Evolutionary conservation across 1,140 invertebrate species (phyloP).

Genomic region (Phthorimaea operculella): DNA sequence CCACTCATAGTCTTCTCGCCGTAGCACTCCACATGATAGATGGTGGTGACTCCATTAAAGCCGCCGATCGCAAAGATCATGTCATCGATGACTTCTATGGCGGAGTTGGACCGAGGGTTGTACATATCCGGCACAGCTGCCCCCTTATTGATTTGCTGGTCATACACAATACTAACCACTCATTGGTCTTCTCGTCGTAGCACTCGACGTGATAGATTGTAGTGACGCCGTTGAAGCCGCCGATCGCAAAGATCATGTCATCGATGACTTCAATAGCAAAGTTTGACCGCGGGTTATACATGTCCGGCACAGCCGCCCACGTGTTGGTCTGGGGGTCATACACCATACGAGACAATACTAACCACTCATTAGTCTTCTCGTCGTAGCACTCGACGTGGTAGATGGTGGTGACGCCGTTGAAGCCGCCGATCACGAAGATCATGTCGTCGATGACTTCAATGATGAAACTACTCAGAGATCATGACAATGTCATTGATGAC

Average conservation of each 20-base stretch:
- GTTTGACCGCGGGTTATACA: slow-evolving; percentile 85
- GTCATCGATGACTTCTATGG: too few relatives aligned
- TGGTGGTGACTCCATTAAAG: too few relatives aligned
- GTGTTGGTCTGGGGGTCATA: slow-evolving; percentile 79
- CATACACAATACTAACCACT: slow-evolving; percentile 76
- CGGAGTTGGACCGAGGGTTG: too few relatives aligned
- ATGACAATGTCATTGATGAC: too few relatives aligned
- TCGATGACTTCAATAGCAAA: too few relatives aligned
- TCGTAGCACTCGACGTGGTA: slow-evolving; percentile 93
- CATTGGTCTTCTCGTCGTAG: slow-evolving; percentile 85
- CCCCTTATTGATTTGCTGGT: too few relatives aligned
- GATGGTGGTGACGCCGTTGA: slow-evolving; percentile 84
- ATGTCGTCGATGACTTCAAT: slow-evolving; percentile 82
- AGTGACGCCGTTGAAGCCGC: slow-evolving; percentile 81
- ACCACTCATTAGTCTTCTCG: slow-evolving; percentile 39
- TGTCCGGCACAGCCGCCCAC: slow-evolving; percentile 75
- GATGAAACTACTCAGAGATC: slow-evolving; percentile 42
- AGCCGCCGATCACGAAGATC: slow-evolving; percentile 86
- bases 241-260: too few relatives aligned
- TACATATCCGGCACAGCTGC: too few relatives aligned
- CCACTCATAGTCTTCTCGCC: too few relatives aligned
- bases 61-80: too few relatives aligned
- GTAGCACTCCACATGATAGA: too few relatives aligned
- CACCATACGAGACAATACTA: too few relatives aligned
- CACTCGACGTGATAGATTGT: slow-evolving; percentile 92